Evolutionary conservation across 1,140 invertebrate genomes (phyloP), one percentile per base, ranked within the genome.

Genomic region (Brachionus manjavacas): DNA sequence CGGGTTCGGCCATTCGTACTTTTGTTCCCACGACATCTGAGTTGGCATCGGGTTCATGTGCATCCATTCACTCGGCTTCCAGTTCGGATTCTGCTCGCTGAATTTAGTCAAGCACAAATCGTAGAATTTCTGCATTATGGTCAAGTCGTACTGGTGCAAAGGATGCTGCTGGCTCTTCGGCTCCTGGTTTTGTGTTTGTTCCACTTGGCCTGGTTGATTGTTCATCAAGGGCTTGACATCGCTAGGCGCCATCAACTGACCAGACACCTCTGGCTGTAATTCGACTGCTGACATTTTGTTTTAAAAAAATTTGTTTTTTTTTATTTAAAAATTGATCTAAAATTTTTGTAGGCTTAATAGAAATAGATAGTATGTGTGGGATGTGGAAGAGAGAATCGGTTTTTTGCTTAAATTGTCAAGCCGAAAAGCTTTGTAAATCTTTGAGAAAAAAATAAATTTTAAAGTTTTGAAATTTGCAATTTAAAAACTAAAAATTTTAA

Each of bases 101-200:
- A 81, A 46, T 43, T 81, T 81, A 12, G 20, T 31, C 9, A 81
- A 12, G 20, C 79, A 81, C 60, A 46, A 64, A 14, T 81, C 79
- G 20, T 64, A 81, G 52, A 81, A 81, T 68, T 81, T 81, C 35
- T 60, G 35, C 79, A 81, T 81, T 60, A 81, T 64, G n/a, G 52
- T 81, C 35, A 81, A 81, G 41, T 81, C 79, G n/a, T 64, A 81
- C 39, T 81, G 79, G 41, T 81, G 79, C 31, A 68, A 68, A n/a
- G 79, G 64, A 68, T 68, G 72, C 46, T 76, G 72, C 49, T 76
- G 72, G n/a, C 41, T 49, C 25, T 49, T 76, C 1, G 72, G 8
- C 16, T 76, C 72, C 46, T 76, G 72, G 31, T 46, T 76, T 76
- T 49, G 43, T 76, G 11, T 4, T 49, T 49, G 72, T 72, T 72